A percentile compares a stretch with the other conserved stretches of the same genome.
Evolutionary conservation across 2,113 vertebrate species (phyloP).

Genomic region (Orycteropus afer): DNA sequence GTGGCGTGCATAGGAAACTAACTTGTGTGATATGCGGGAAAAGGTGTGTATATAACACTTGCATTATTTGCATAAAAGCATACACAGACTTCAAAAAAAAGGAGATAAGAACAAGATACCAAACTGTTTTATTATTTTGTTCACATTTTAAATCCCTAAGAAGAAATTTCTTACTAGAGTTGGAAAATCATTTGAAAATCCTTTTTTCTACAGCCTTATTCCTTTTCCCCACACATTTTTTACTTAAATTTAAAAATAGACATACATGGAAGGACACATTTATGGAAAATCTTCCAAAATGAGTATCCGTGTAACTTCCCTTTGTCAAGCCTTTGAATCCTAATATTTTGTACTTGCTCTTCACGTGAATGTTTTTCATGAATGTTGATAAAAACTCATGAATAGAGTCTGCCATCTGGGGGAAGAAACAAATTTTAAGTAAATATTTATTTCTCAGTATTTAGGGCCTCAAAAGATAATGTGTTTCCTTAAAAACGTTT

Average conservation of each 20-base stretch:
- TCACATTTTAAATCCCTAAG: conserved; percentile 39
- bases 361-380: not conserved
- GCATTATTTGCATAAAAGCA: too few species aligned
- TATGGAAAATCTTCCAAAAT: not conserved
- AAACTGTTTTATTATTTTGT: conserved; percentile 24
- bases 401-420: not conserved
- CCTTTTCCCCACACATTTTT: not conserved
- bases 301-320: not conserved
- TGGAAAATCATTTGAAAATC: conserved; percentile 13
- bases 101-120: not conserved
- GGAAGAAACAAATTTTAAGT: conserved; percentile 21
- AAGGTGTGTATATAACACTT: too few species aligned
- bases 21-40: too few species aligned
- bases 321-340: conserved; percentile 4
- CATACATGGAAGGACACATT: not conserved
- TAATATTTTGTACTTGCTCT: conserved; percentile 3
- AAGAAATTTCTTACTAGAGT: conserved; percentile 40
- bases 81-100: too few species aligned
- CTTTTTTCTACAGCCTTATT: not conserved
- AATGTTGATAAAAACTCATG: not conserved
- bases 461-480: conserved; percentile 47
- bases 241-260: not conserved
- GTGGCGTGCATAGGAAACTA: not conserved
- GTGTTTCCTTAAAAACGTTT: conserved; percentile 33
- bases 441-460: conserved; percentile 40